Base-by-base conservation (phyloP, 2,113 vertebrate genomes). In the Dipodomys stephensi region DNA sequence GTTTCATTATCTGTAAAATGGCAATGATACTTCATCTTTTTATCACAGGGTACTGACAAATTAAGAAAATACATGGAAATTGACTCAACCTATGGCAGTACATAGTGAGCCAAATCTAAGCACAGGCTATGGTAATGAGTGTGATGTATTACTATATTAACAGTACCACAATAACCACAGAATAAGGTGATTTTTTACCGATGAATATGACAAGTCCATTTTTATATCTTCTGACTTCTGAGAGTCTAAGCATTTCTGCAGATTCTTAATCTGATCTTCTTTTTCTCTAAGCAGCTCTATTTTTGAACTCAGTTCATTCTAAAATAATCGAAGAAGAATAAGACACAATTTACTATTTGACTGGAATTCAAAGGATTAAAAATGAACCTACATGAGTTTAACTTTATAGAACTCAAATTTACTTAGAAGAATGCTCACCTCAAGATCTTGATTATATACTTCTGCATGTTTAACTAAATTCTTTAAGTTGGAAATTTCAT, bases 401-500 rank as follows among this genome's bases (percentile, higher is more conserved):
- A 88, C 74, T 2, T 39, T 18, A 81, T 0, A 92, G 28, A 91
- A 87, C 39, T 84, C 0, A 79, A n/a, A 53, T 10, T 60, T 32
- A 95, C 44, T 64, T 96, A 22, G 11, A 87, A 60, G 94, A 76
- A 88, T 72, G 90, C 98, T 98, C 95, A 99, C 99, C 99, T 99
- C 97, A 57, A 99, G 98, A 87, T 99, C 98, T 83, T 97, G 98
- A 94, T 97, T 96, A 96, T 98, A 98, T 9, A 96, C 93, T 91
- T 98, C 98, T 87, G 98, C 98, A 93, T 98, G 98, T 83, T 98
- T 97, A 76, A 98, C 53, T 49, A 97, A 86, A 92, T 92, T 98
- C 98, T 98, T 99, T 98, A 99, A 96, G 39, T 27, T 97, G 85
- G 97, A 92, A 84, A 99, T 98, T 98, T 99, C 98, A 95, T 98